Base-by-base conservation (phyloP, 2,113 vertebrate genomes). In the Sturnus vulgaris region DNA sequence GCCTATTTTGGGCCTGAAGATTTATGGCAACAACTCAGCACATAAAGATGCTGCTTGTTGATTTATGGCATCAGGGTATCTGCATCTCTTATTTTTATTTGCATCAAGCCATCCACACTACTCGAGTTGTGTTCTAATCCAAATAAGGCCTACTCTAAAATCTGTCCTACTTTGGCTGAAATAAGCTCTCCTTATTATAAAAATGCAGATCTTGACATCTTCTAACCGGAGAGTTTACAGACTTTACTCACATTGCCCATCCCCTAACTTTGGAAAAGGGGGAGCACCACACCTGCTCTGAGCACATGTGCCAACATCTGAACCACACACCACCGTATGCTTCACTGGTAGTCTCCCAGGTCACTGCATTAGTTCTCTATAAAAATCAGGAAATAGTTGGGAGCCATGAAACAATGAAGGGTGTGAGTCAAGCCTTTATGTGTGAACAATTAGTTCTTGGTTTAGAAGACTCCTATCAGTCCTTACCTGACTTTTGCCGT, bases 41-140 rank as follows among this genome's bases (percentile, higher is more conserved):
- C 53, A 24, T 52, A 69, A 86, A 93, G 93, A 90, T 94, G 72
- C 53, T 90, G 56, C 15, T 6, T 15, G 2, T 37, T 96, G 85
- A 96, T 96, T 95, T 93, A 92, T 86, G 85, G 60, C 68, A 78
- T 56, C 25, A 60, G 82, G 40, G 23, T 95, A 92, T 94, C 64
- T 86, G 75, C 79, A 90, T 80, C 56, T 90, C 71, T 92, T 93
- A 81, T 56, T 96, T 92, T 93, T 82, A 69, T 93, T 97, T 95
- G 60, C 90, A 86, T 93, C 71, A 83, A 94, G 53, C 56, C 82
- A 66, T 91, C 49, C 49, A 42, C 49, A 64, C 33, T 66, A 30
- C 72, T 86, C 0, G 0, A 88, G 56, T 88, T 95, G 25, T 85
- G 23, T 88, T 94, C 79, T 88, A 47, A 78, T 86, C 88, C 88